Percentiles rank a stretch among this genome's conserved stretches.
These are phyloP conservation scores for Somateria mollissima DNA, from an alignment of 2,797 vertebrate species.

Conservation along the genomic window DNA sequence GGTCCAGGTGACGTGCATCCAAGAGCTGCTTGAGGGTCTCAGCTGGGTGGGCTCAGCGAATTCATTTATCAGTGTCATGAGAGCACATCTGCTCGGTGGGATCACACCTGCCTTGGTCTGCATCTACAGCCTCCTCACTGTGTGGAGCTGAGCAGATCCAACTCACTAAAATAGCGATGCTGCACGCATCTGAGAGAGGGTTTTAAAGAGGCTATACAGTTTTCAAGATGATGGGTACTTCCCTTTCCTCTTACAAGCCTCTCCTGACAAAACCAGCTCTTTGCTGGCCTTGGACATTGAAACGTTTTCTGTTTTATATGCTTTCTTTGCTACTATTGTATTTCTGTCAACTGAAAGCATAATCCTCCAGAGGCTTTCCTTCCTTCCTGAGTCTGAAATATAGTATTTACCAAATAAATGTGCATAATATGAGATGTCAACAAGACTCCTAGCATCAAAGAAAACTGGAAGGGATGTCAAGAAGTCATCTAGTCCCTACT, in stretches of 20 bases:
- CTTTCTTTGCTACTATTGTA: not conserved
- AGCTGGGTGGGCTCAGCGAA: not conserved
- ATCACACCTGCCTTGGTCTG: not conserved
- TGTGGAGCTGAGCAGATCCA: not conserved
- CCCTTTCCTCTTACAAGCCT: not conserved
- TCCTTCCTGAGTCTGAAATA: slow-evolving; percentile 12
- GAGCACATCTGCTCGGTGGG: not conserved
- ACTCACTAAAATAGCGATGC: not conserved
- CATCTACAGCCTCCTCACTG: fast-evolving
- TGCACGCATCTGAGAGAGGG: not conserved
- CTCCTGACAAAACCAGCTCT: slow-evolving; percentile 16
- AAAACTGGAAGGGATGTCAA: slow-evolving; percentile 1
- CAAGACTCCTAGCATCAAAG: not conserved
- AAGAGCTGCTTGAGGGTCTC: not conserved
- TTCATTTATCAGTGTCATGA: not conserved
- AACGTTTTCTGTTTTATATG: not conserved
- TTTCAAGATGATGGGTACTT: not conserved
- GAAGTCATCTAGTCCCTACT: not conserved
- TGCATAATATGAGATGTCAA: slow-evolving; percentile 7
- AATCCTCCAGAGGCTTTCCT: not conserved
- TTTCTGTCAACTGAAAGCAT: slow-evolving; percentile 16
- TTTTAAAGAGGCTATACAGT: not conserved
- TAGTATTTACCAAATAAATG: not conserved
- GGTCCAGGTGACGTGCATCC: not conserved
- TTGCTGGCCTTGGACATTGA: not conserved